Evolutionary conservation across 2,113 vertebrate genomes (phyloP).

Genomic region (Aptenodytes forsteri): DNA sequence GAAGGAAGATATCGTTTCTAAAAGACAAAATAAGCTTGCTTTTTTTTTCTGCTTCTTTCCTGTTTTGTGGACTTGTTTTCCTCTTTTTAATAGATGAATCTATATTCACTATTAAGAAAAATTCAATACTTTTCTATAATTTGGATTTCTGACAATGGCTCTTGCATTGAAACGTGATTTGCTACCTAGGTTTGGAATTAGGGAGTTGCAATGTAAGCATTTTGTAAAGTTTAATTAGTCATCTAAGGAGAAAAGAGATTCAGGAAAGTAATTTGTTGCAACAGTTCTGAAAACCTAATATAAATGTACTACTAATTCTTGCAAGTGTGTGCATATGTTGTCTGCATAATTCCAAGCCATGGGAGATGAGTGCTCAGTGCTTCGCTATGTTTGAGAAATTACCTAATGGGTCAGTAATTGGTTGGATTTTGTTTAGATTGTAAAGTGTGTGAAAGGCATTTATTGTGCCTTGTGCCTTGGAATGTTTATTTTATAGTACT

Average conservation of each 20-base stretch:
- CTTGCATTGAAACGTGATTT: not conserved
- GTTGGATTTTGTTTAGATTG: not conserved
- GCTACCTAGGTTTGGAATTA: not conserved
- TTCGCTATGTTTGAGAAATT: not conserved
- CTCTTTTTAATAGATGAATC: not conserved
- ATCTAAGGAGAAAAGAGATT: not conserved
- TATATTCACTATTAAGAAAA: not conserved
- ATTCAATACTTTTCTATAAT: not conserved
- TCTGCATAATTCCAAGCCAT: not conserved
- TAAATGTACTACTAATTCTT: constrained; percentile 46
- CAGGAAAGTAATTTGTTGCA: not conserved
- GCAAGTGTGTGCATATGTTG: constrained; percentile 14
- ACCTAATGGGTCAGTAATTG: not conserved
- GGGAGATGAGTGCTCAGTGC: not conserved
- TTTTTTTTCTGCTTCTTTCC: not conserved
- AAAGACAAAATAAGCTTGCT: not conserved
- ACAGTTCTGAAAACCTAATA: not conserved
- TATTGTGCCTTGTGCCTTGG: not conserved
- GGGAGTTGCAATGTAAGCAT: not conserved
- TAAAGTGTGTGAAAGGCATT: not conserved
- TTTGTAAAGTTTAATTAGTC: not conserved
- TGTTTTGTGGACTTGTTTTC: rapidly evolving
- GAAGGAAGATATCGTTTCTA: not conserved
- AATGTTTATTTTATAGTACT: not conserved
- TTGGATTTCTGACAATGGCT: not conserved